phyloP scores from a whole-genome alignment of 2,888 invertebrate species.

The Monoplex corrugatus region DNA sequence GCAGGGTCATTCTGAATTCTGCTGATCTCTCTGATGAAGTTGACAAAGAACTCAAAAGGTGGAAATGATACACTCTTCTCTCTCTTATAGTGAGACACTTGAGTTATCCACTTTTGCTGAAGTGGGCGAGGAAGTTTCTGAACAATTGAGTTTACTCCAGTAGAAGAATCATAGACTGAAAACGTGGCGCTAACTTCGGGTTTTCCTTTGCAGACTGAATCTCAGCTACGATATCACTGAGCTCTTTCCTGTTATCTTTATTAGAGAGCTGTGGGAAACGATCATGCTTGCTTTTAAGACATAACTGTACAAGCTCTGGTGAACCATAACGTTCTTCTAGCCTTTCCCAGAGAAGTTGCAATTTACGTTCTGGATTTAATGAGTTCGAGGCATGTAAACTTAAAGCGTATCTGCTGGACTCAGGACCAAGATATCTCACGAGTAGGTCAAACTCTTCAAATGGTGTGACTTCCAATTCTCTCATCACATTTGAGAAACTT shows the following conservation, averaged over 20 bases:
- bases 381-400: conserved; percentile 50
- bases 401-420: no score
- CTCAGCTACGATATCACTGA: conserved; percentile 54
- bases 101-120: conserved; percentile 60
- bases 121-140: conserved; percentile 61
- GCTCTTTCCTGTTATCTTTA: conserved; percentile 56
- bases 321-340: conserved; percentile 58
- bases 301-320: no score
- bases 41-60: conserved; percentile 57
- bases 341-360: not conserved
- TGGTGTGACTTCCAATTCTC: no score
- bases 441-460: no score
- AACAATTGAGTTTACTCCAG: conserved; percentile 58
- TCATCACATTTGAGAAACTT: no score
- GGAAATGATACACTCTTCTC: conserved; percentile 54
- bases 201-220: conserved; percentile 56
- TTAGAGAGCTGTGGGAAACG: conserved; percentile 57
- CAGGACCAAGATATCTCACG: no score
- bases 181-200: conserved; percentile 48
- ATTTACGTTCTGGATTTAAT: conserved; percentile 44
- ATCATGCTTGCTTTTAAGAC: conserved; percentile 52
- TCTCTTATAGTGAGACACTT: conserved; percentile 57
- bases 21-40: conserved; percentile 57
- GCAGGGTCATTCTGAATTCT: conserved; percentile 57
- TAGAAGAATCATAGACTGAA: not conserved